Base-by-base conservation (phyloP, 2,113 vertebrate species). In the Chaetodon trifascialis region DNA sequence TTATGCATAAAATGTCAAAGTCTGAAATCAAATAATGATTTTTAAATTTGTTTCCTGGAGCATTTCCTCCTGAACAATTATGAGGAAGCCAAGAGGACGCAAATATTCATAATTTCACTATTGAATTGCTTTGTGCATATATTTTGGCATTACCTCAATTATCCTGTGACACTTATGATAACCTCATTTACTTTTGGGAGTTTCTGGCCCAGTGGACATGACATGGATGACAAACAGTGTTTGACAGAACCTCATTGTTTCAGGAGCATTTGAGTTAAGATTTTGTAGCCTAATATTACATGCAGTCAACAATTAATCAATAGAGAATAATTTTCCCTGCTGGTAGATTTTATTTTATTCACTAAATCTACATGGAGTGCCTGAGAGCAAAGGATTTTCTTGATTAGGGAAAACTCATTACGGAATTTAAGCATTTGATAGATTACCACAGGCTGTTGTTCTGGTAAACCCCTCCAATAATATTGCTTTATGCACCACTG, bases 361-460 rank as follows among this genome's bases (percentile, higher is more conserved):
- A 62, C 60, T 79, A 65, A 88, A 86, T 91, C 86, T 83, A 80
- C 86, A 88, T 73, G 73, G 76, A 89, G 63, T 69, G 91, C 91
- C 91, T 87, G 80, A 68, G 73, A 90, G 91, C 82, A 65, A 67
- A 85, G 89, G 91, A 87, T 92, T 93, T 91, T 88, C 83, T 89
- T 85, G 90, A 94, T 93, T 93, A 86, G 79, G 73, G 79, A 90
- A 93, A 94, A 91, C 76, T 94, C 90, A 94, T 95, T 92, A 94
- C 80, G 51, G 81, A 93, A 93, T 92, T 93, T 90, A 92, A 90
- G 90, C 74, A 79, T 93, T 91, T 94, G 93, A 94, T 95, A 90
- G 92, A 94, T 94, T 90, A 91, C 94, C 84, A 82, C 85, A 89
- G 91, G 91, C 90, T 94, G 93, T 93, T 93, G 90, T 93, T 91